These are phyloP conservation scores for Adelosebastes latens DNA, from an alignment of 2,797 vertebrate species.

Conservation along the genomic window DNA sequence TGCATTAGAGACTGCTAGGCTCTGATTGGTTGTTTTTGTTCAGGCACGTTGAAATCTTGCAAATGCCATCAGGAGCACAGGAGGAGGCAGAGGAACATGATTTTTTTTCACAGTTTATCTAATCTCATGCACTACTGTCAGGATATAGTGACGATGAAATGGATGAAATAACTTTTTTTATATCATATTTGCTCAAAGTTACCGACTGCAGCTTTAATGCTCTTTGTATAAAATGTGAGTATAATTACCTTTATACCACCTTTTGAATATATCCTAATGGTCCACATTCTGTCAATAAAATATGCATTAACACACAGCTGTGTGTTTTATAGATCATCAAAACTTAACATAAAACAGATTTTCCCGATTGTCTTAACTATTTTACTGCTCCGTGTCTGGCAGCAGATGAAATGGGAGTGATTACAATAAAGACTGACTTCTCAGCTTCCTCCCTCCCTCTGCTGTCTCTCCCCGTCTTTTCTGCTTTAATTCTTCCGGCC, in stretches of 20 bases:
- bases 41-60: too few species aligned
- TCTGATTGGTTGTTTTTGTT: too few species aligned
- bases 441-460: slow-evolving; percentile 39
- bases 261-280: slow-evolving; percentile 14
- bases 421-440: slow-evolving; percentile 63
- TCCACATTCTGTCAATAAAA: slow-evolving; percentile 37
- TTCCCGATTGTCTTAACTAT: slow-evolving; percentile 48
- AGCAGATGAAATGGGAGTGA: slow-evolving; percentile 55
- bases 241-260: slow-evolving; percentile 25
- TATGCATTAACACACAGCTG: slow-evolving; percentile 33
- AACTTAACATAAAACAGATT: slow-evolving; percentile 56
- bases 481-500: slow-evolving; percentile 49
- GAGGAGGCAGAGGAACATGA: too few species aligned
- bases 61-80: too few species aligned
- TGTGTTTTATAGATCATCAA: slow-evolving; percentile 51
- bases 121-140: too few species aligned
- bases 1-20: too few species aligned
- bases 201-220: background rate
- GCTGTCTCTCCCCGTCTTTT: slow-evolving; percentile 38
- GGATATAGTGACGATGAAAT: too few species aligned
- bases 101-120: too few species aligned
- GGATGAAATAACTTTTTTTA: too few species aligned
- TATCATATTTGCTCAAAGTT: too few species aligned
- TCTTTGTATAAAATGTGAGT: slow-evolving; percentile 18
- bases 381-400: slow-evolving; percentile 51